Evolutionary conservation across 2,113 vertebrate species (phyloP), one percentile per base, ranked within the genome.

Genomic region (Galbula dea): DNA sequence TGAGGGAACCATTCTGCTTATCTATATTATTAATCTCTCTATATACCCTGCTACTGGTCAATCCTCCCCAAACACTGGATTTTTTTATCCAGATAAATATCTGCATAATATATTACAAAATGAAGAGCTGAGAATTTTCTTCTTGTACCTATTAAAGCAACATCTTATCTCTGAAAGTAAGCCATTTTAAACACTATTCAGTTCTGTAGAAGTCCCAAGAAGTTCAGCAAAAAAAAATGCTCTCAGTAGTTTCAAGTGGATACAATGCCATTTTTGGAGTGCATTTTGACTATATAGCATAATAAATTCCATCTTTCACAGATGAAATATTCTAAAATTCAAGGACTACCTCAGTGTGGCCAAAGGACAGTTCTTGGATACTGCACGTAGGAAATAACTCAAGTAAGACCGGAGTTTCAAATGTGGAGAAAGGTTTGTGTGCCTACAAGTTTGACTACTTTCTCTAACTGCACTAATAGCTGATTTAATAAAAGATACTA

Each of bases 1-100:
- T 34, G 19, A 39, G 7, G 7, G 29, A 88, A 49, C 9, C 4
- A 36, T 43, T 72, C 21, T 41, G 3, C 7, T 74, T 0, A 0
- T 26, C 13, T 34, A 13, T 52, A 27, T 54, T 54, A 23, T 37
- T 51, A 30, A 21, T 45, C 39, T 77, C 4, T 8, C 29, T 32
- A 54, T 62, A 59, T 2, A 29, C 2, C 3, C 2, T 22, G 39
- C 10, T 8, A 17, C 46, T 68, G 55, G 11, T 48, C 26, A 54
- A 20, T 46, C 27, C n/a, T 82, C 36, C 68, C 26, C 16, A 59
- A 58, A n/a, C 43, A 2, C 12, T 10, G 52, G 8, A 15, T 22
- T 20, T 73, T 83, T 79, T 30, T 83, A 19, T 52, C 37, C 18
- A 37, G 21, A 57, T 26, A 61, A n/a, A 48, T 23, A 65, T 20